Evolutionary conservation across 2,113 vertebrate species (phyloP).

Genomic region (Poicephalus gulielmi): DNA sequence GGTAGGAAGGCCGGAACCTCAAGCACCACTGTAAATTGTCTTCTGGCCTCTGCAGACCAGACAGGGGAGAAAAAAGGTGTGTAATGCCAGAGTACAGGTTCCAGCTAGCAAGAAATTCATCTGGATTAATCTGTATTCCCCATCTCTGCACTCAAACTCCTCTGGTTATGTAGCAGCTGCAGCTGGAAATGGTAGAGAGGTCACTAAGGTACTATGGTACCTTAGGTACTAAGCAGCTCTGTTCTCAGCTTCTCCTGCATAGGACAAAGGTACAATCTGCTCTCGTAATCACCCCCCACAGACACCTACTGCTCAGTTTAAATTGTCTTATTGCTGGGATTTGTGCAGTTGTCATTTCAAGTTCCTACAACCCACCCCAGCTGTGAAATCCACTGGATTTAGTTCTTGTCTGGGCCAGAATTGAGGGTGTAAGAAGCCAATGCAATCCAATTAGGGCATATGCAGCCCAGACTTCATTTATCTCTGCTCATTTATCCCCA

Average conservation of each 20-base stretch:
- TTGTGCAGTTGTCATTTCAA: neutral
- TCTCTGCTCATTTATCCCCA: constrained; percentile 32
- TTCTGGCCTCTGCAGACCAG: neutral
- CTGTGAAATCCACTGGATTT: constrained; percentile 41
- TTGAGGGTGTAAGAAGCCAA: constrained; percentile 30
- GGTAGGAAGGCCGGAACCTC: neutral
- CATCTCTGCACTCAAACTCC: neutral
- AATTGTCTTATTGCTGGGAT: neutral
- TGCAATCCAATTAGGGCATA: constrained; percentile 62
- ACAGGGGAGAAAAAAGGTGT: neutral
- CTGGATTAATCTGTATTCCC: neutral
- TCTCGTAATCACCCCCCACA: neutral
- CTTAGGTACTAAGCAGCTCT: neutral
- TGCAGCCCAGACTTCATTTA: constrained; percentile 52
- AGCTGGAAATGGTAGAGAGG: neutral
- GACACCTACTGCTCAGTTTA: neutral
- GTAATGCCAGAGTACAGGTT: neutral
- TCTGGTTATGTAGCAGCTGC: neutral
- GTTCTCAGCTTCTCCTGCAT: neutral
- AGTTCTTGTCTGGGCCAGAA: constrained; percentile 30
- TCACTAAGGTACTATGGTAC: neutral
- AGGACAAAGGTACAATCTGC: neutral
- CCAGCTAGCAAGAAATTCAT: neutral
- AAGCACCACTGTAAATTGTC: too few species aligned
- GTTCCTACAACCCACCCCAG: neutral